Evolutionary conservation across 2,113 vertebrate genomes (phyloP).

Genomic region (Stigmatopora argus): DNA sequence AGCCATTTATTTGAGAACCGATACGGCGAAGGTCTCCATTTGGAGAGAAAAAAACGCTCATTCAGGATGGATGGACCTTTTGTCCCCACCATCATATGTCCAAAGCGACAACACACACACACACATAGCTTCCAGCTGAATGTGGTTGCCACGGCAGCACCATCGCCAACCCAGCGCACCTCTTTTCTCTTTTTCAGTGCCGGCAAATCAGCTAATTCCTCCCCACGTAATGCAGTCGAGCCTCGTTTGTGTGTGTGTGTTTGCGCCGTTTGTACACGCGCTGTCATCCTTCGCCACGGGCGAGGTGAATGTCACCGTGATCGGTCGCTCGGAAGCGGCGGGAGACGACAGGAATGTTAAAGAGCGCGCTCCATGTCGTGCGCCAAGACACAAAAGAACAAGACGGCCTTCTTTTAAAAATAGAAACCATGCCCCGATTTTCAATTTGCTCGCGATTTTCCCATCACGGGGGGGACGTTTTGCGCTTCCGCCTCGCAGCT

Average conservation of each 20-base stretch:
- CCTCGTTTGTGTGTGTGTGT: constrained; percentile 6
- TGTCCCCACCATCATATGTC: neutral
- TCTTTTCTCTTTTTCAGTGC: constrained; percentile 36
- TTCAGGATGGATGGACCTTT: constrained; percentile 1
- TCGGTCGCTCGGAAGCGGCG: constrained; percentile 17
- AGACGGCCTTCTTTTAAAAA: neutral
- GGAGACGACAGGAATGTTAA: constrained; percentile 36
- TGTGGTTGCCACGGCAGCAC: constrained; percentile 65
- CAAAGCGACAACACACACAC: constrained; percentile 5
- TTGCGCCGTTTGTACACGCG: constrained; percentile 14
- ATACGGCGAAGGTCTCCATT: neutral
- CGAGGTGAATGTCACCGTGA: constrained; percentile 42
- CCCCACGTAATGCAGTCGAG: constrained; percentile 39
- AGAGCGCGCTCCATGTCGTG: constrained; percentile 32
- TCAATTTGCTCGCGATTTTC: neutral
- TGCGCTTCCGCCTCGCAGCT: neutral
- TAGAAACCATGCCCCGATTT: neutral
- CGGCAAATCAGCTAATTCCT: constrained; percentile 38
- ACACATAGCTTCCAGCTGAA: constrained; percentile 35
- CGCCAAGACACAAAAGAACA: neutral
- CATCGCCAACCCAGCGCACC: constrained; percentile 34
- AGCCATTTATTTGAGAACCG: neutral
- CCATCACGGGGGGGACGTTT: neutral
- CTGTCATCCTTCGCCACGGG: constrained; percentile 5
- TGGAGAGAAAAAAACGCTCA: neutral